Evolutionary conservation across 1,140 invertebrate genomes (phyloP).

Genomic region (Sinella curviseta): DNA sequence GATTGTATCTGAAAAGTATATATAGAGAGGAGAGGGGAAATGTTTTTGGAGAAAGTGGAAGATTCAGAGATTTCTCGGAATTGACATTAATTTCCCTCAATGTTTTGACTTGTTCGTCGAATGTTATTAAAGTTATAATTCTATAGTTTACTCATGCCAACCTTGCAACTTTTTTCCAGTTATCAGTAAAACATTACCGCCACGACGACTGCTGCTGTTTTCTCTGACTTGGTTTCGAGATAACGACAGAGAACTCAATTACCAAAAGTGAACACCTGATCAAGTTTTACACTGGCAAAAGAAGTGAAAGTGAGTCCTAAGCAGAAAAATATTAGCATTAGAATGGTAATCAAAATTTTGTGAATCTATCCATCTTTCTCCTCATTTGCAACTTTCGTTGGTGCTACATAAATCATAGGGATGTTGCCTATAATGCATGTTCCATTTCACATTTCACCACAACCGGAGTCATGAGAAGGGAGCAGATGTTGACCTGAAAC

Average conservation of each 20-base stretch:
- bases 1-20: background rate
- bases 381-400: too few relatives aligned
- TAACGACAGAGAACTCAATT: too few relatives aligned
- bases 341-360: background rate
- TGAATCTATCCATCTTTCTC: too few relatives aligned
- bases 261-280: background rate
- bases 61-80: background rate
- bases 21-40: background rate
- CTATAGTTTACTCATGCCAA: background rate
- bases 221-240: too few relatives aligned
- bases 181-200: too few relatives aligned
- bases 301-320: background rate
- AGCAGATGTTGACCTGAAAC: background rate
- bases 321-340: too few relatives aligned
- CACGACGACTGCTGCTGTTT: too few relatives aligned
- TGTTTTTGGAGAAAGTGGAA: background rate
- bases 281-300: background rate
- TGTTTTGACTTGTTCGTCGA: background rate
- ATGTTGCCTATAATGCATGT: background rate
- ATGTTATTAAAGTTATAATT: too few relatives aligned
- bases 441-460: background rate
- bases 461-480: background rate
- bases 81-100: background rate
- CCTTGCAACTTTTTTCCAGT: background rate
- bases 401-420: background rate